These are phyloP conservation scores for Malaclemys terrapin DNA, from an alignment of 2,113 vertebrate species.

Conservation along the genomic window DNA sequence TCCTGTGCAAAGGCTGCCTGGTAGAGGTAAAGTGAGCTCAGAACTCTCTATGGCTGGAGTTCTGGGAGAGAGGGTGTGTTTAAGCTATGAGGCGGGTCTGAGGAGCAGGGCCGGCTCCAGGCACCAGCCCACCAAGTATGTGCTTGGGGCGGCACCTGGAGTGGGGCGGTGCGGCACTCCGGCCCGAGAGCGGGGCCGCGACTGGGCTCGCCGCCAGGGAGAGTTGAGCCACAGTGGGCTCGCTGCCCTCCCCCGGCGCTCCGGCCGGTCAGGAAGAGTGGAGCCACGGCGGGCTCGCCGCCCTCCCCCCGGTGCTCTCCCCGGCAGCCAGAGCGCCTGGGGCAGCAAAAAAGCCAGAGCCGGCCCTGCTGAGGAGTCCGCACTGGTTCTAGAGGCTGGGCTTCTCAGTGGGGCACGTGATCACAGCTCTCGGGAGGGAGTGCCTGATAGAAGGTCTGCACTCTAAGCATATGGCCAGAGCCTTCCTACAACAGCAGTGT, in stretches of 20 bases:
- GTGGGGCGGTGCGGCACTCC: too few relatives aligned
- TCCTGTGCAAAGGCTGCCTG: background rate
- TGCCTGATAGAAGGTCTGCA: background rate
- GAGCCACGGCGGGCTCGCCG: too few relatives aligned
- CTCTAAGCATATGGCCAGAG: background rate
- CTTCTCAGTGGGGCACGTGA: background rate
- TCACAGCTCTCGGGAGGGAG: background rate
- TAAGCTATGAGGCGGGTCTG: background rate
- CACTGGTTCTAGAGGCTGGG: background rate
- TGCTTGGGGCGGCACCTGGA: too few relatives aligned
- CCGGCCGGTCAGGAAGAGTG: too few relatives aligned
- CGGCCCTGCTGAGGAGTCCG: background rate
- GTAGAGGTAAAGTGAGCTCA: background rate
- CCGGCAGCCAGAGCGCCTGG: too few relatives aligned
- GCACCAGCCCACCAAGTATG: too few relatives aligned
- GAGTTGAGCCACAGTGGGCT: too few relatives aligned
- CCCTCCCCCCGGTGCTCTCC: too few relatives aligned
- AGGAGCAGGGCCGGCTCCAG: background rate
- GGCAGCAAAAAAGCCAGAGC: too few relatives aligned
- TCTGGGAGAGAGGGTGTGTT: background rate
- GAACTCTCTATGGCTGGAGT: background rate
- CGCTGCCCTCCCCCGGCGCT: too few relatives aligned
- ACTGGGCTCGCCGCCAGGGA: too few relatives aligned
- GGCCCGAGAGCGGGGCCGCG: too few relatives aligned
- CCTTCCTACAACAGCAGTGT: background rate